Evolutionary conservation across 37 sponge, comb jelly and placozoan genomes (phyloP).

Genomic region (Diacarnus erythraeanus): DNA sequence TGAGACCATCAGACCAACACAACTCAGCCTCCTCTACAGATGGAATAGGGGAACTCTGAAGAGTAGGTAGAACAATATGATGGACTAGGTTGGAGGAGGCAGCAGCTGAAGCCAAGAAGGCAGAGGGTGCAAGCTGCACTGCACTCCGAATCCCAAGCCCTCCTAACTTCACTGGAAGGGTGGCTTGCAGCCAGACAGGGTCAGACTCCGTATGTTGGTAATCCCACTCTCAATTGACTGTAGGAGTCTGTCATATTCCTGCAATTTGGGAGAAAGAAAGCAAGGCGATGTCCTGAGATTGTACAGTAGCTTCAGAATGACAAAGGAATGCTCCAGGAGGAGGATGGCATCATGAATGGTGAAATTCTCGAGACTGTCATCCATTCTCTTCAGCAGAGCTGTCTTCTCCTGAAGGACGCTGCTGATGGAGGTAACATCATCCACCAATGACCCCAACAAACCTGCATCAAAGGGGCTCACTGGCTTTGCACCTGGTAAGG

Average conservation of each 20-base stretch:
- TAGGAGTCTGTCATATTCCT: background rate
- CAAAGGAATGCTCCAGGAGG: conserved; percentile 34
- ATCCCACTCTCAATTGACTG: conserved; percentile 20
- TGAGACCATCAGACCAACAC: conserved; percentile 13
- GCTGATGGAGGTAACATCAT: background rate
- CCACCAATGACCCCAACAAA: background rate
- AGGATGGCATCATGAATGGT: conserved; percentile 35
- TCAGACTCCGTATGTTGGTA: conserved; percentile 21
- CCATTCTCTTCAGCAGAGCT: background rate
- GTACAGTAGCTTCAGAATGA: conserved; percentile 48
- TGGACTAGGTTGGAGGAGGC: conserved; percentile 21
- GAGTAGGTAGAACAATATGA: conserved; percentile 9
- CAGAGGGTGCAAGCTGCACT: conserved; percentile 46
- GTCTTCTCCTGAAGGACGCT: background rate
- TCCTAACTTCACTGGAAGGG: conserved; percentile 41
- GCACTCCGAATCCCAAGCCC: conserved; percentile 54
- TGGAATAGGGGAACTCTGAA: background rate
- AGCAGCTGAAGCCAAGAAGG: conserved; percentile 56
- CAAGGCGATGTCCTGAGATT: conserved; percentile 45
- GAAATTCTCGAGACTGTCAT: conserved; percentile 31
- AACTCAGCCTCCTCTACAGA: background rate
- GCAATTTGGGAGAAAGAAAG: background rate
- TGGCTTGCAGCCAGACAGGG: conserved; percentile 46
- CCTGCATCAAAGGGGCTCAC: background rate
- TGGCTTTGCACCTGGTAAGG: background rate